These are phyloP conservation scores for Trematocara stigmaticum DNA, from an alignment of 2,113 vertebrate genomes.

Conservation along the genomic window DNA sequence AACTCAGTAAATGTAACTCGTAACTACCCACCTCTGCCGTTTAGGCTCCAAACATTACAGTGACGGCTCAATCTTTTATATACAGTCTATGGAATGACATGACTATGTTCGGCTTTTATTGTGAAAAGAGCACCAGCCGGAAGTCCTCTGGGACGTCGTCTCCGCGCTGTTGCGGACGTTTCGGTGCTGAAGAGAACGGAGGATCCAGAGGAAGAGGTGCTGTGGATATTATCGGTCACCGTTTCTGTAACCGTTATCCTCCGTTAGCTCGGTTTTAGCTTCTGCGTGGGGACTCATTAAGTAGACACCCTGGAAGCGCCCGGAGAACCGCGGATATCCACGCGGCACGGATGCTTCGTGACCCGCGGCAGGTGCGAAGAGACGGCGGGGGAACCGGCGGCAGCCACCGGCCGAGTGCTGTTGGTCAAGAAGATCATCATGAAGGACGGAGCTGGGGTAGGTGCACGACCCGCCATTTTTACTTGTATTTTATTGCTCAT, in stretches of 20 bases:
- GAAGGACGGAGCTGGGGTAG: constrained; percentile 73
- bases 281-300: neutral
- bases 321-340: constrained; percentile 68
- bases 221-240: neutral
- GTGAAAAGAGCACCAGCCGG: neutral
- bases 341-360: constrained; percentile 72
- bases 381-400: constrained; percentile 45
- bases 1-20: neutral
- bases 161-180: neutral
- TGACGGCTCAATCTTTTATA: neutral
- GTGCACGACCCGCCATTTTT: constrained; percentile 20
- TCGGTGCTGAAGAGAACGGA: neutral
- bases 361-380: constrained; percentile 67
- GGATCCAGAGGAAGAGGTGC: neutral
- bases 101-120: neutral
- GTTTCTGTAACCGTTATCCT: neutral
- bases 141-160: neutral
- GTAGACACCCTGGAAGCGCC: constrained; percentile 68
- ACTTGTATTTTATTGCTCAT: neutral
- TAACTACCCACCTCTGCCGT: neutral
- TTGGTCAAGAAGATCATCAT: constrained; percentile 77
- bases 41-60: neutral
- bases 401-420: constrained; percentile 62
- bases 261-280: constrained; percentile 1
- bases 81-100: neutral